Evolutionary conservation across 2,113 vertebrate species (phyloP).

Genomic region (Ceyx cyanopectus): DNA sequence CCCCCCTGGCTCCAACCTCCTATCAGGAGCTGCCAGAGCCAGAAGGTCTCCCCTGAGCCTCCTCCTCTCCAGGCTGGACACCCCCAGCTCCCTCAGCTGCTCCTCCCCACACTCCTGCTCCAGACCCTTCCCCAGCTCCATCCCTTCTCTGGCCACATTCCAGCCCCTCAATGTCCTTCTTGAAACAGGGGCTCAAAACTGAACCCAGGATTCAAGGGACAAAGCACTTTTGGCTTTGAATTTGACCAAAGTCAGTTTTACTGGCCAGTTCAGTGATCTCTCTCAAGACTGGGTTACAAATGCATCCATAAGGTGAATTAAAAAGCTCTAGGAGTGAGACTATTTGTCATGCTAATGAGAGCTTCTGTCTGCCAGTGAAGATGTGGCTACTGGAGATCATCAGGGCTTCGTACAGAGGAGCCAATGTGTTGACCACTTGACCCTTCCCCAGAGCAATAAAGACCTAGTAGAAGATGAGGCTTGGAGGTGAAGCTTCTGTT

Average conservation of each 20-base stretch:
- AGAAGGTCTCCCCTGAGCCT: too few relatives aligned
- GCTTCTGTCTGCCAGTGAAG: neutral
- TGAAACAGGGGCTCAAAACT: neutral
- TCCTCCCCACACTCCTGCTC: too few relatives aligned
- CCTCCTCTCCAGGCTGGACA: too few relatives aligned
- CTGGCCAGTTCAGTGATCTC: neutral
- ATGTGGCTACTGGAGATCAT: neutral
- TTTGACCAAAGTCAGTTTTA: neutral
- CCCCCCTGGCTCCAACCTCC: too few relatives aligned
- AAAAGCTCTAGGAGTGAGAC: neutral
- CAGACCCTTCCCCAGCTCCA: too few relatives aligned
- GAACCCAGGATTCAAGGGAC: neutral
- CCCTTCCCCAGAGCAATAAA: neutral
- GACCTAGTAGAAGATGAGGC: neutral
- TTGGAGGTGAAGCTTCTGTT: neutral
- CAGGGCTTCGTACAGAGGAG: neutral
- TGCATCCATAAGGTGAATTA: neutral
- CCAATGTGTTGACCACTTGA: neutral
- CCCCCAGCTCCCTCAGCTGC: too few relatives aligned
- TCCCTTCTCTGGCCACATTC: too few relatives aligned
- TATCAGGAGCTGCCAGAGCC: too few relatives aligned
- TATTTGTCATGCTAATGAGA: neutral
- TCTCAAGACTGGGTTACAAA: neutral
- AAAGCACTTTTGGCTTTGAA: neutral
- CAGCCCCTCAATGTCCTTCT: too few relatives aligned